phyloP scores from a whole-genome alignment of 2,888 invertebrate species.

The Sinelater perroti region DNA sequence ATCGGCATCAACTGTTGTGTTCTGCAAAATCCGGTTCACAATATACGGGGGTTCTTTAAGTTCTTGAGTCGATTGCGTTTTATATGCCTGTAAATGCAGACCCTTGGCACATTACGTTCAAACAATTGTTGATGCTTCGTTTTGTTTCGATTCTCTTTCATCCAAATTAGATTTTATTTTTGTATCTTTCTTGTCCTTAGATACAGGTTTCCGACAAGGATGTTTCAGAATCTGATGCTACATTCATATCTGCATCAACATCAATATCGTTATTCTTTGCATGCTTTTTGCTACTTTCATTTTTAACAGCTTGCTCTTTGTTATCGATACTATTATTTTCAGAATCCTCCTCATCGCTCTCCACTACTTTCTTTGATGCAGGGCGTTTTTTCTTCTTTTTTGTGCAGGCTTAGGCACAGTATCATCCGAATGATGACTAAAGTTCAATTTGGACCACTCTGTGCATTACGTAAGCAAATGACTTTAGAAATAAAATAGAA shows the following conservation, averaged over 20 bases:
- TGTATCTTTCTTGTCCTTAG: conserved; percentile 59
- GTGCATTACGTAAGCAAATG: no score
- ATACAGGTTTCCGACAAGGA: conserved; percentile 43
- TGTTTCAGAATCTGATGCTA: conserved; percentile 19
- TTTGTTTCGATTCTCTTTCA: conserved; percentile 33
- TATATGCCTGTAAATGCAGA: no score
- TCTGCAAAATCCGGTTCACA: no score
- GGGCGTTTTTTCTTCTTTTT: conserved; percentile 56
- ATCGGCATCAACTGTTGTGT: no score
- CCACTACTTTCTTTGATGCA: conserved; percentile 17
- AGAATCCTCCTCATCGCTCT: conserved; percentile 35
- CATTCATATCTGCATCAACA: conserved; percentile 5
- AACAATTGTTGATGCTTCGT: no score
- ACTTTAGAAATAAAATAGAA: no score
- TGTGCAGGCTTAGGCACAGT: conserved; percentile 47
- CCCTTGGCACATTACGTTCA: no score
- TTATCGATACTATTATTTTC: conserved; percentile 22
- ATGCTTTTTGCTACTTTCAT: not conserved
- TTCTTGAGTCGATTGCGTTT: no score
- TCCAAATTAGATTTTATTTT: conserved; percentile 30
- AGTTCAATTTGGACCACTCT: no score
- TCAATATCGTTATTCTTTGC: conserved; percentile 9
- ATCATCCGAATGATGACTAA: conserved; percentile 48
- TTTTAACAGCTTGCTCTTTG: conserved; percentile 11
- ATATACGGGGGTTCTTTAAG: no score